A percentile compares a stretch with the other conserved stretches of the same genome.
Evolutionary conservation across 2,797 vertebrate species (phyloP).

Genomic region (Bradypus variegatus): DNA sequence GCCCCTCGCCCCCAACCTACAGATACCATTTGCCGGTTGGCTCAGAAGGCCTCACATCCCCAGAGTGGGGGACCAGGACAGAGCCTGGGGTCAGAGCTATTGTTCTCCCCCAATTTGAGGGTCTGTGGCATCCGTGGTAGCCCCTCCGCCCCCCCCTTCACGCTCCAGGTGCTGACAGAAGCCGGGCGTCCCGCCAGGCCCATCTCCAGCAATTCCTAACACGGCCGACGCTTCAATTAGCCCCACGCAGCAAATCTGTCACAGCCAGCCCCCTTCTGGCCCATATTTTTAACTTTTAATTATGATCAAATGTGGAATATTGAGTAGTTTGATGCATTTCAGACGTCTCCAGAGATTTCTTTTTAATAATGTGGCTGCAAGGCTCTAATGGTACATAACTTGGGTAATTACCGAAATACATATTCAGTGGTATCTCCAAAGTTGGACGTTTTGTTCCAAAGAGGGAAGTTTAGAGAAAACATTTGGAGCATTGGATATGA

Average conservation of each 20-base stretch:
- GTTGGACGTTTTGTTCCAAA: neutral
- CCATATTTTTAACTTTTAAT: constrained; percentile 67
- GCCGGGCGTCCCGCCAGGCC: constrained; percentile 56
- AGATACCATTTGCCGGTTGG: neutral
- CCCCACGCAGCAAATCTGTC: constrained; percentile 59
- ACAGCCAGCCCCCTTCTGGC: constrained; percentile 60
- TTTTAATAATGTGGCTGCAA: constrained; percentile 64
- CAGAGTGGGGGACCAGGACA: accelerated
- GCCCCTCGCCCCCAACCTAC: neutral
- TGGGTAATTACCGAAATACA: constrained; percentile 54
- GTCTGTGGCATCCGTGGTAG: constrained; percentile 42
- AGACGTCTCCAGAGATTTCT: constrained; percentile 65
- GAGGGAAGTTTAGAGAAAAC: accelerated
- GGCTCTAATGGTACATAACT: constrained; percentile 49
- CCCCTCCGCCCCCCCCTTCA: neutral
- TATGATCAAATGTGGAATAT: constrained; percentile 62
- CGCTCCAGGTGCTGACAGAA: constrained; percentile 48
- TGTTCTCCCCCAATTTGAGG: constrained; percentile 3
- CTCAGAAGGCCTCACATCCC: neutral
- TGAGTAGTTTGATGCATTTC: constrained; percentile 61
- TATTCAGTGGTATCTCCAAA: neutral
- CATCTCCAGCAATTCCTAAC: constrained; percentile 58
- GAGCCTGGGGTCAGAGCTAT: neutral
- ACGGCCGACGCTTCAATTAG: constrained; percentile 66
- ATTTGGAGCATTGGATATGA: too few relatives aligned